Conservation (phyloP, 1,140 invertebrate species). For the Pseudomyrmex pallidus region DNA sequence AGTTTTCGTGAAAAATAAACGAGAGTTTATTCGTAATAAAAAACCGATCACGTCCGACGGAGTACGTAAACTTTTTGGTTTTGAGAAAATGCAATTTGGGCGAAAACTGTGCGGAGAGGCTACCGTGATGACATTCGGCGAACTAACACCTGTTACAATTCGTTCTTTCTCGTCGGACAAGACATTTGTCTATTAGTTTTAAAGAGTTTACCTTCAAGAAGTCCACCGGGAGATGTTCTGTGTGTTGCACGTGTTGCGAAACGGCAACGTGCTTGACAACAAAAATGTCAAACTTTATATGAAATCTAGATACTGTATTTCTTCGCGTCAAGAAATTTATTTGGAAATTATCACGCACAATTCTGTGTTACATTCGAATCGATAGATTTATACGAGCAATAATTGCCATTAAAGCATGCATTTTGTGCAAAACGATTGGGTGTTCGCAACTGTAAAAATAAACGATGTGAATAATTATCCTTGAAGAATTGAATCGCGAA, state of each 20-base stretch:
- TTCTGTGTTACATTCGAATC: too few species aligned
- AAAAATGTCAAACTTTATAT: slow-evolving; percentile 50
- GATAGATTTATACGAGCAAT: neutral
- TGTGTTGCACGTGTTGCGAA: slow-evolving; percentile 13
- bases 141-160: slow-evolving; percentile 48
- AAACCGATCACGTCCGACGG: slow-evolving; percentile 1
- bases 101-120: neutral
- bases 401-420: neutral
- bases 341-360: neutral
- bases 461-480: neutral
- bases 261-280: slow-evolving; percentile 13
- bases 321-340: neutral
- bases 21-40: neutral
- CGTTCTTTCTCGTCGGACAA: slow-evolving; percentile 28
- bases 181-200: slow-evolving; percentile 58
- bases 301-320: neutral
- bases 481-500: neutral
- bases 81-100: neutral
- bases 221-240: slow-evolving; percentile 46
- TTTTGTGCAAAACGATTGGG: neutral
- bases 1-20: neutral
- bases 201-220: slow-evolving; percentile 38
- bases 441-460: neutral
- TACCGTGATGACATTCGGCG: slow-evolving; percentile 33
- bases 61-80: slow-evolving; percentile 33